Conservation (phyloP, 2,113 vertebrate species). For the Odobenus rosmarus region DNA sequence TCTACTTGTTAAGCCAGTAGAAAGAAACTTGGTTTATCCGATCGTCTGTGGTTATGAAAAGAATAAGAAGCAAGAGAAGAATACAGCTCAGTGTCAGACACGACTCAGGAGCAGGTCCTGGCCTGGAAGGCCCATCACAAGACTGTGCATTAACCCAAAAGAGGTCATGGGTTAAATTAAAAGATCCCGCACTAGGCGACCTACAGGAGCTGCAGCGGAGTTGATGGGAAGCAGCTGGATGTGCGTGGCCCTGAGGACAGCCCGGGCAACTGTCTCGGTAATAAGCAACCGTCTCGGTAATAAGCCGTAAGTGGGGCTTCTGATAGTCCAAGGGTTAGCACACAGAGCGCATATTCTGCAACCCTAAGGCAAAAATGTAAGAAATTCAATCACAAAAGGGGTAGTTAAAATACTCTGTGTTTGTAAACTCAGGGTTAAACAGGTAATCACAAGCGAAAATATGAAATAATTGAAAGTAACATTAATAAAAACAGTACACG, state of each 20-base stretch:
- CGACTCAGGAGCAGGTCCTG: fast-evolving
- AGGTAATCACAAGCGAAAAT: neutral
- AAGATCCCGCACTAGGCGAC: neutral
- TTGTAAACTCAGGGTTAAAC: neutral
- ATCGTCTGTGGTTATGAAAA: neutral
- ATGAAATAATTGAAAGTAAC: neutral
- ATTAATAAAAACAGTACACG: neutral
- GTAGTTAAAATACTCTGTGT: neutral
- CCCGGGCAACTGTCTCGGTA: fast-evolving
- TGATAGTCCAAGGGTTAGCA: fast-evolving
- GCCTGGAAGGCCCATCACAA: too few relatives aligned
- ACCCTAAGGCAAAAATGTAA: too few relatives aligned
- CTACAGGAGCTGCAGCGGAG: fast-evolving
- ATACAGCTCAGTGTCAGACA: neutral
- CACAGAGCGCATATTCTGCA: neutral
- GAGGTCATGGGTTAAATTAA: too few relatives aligned
- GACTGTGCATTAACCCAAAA: too few relatives aligned
- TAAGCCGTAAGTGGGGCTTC: neutral
- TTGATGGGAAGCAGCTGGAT: neutral
- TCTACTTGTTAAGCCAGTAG: neutral
- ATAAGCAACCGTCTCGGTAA: fast-evolving
- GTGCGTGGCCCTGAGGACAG: fast-evolving
- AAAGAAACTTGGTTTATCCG: neutral
- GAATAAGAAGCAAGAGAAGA: neutral
- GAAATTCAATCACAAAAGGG: neutral